Conservation (phyloP, 2,888 invertebrate genomes). For the Geophilus truncorum region DNA sequence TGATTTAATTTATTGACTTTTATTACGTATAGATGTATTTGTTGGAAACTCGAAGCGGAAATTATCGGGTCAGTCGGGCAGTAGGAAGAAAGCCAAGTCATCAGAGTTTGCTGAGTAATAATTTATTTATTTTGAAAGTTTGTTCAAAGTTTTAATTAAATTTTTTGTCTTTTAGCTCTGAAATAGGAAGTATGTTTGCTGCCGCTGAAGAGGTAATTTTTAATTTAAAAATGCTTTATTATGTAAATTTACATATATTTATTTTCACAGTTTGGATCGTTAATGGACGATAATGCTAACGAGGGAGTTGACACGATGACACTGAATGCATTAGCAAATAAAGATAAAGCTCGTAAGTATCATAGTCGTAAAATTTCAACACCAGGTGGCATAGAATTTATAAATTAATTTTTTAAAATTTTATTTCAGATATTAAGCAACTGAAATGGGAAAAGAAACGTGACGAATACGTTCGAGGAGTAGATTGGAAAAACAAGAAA, state of each 20-base stretch:
- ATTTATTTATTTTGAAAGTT: neutral
- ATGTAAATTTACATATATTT: neutral
- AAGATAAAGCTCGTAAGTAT: conserved; percentile 48
- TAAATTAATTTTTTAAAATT: neutral
- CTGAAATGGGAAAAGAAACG: conserved; percentile 48
- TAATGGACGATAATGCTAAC: conserved; percentile 73
- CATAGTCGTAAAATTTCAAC: no score
- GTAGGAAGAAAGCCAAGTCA: neutral
- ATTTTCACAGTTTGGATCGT: conserved; percentile 64
- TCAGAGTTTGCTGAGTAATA: neutral
- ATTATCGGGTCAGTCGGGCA: neutral
- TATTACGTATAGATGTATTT: neutral
- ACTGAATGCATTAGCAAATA: conserved; percentile 50
- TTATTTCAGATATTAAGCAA: conserved; percentile 46
- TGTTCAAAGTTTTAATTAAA: neutral
- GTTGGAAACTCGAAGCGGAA: neutral
- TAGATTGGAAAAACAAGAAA: conserved; percentile 34
- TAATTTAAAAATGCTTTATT: neutral
- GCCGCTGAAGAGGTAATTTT: conserved; percentile 45
- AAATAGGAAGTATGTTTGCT: conserved; percentile 42
- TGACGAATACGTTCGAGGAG: conserved; percentile 42
- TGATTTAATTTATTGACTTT: no score
- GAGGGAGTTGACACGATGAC: conserved; percentile 60
- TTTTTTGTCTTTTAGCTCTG: conserved; percentile 34
- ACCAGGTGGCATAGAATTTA: neutral